Evolutionary conservation across 2,888 invertebrate genomes (phyloP).

Genomic region (Xylophagus ater): DNA sequence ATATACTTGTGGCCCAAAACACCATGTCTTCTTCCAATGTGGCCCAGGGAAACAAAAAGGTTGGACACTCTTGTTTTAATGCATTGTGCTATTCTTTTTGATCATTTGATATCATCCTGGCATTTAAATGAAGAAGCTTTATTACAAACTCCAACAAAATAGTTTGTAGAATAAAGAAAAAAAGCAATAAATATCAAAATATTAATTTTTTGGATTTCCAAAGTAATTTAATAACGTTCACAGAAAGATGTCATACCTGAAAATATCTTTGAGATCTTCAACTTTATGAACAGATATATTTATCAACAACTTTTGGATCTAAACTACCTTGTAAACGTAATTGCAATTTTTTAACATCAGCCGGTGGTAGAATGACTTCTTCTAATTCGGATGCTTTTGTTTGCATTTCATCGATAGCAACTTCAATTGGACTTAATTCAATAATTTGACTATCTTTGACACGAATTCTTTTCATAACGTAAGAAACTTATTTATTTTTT

Average conservation of each 20-base stretch:
- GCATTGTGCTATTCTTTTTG: slow-evolving; percentile 89
- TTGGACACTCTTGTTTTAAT: too few species aligned
- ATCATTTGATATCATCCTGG: slow-evolving; percentile 74
- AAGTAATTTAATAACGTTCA: slow-evolving; percentile 1
- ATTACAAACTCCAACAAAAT: slow-evolving; percentile 81
- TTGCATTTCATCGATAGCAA: slow-evolving; percentile 91
- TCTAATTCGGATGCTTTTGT: slow-evolving; percentile 72
- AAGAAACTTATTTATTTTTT: too few species aligned
- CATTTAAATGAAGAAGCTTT: slow-evolving; percentile 82
- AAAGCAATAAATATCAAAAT: slow-evolving; percentile 6
- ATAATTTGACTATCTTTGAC: slow-evolving; percentile 61
- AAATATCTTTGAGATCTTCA: slow-evolving; percentile 74
- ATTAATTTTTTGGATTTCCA: background rate
- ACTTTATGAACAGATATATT: slow-evolving; percentile 76
- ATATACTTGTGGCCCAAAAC: too few species aligned
- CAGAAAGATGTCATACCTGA: slow-evolving; percentile 49
- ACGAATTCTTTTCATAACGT: slow-evolving; percentile 79
- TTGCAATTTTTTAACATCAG: slow-evolving; percentile 90
- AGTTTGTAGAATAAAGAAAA: too few species aligned
- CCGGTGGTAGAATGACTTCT: slow-evolving; percentile 71
- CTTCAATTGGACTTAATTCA: slow-evolving; percentile 86
- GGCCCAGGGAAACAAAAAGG: too few species aligned
- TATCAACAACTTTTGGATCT: slow-evolving; percentile 57
- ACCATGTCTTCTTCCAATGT: too few species aligned
- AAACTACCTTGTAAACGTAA: slow-evolving; percentile 77